phyloP scores from a whole-genome alignment of 2,797 vertebrate genomes.

The Pangasius sanitwongsei region DNA sequence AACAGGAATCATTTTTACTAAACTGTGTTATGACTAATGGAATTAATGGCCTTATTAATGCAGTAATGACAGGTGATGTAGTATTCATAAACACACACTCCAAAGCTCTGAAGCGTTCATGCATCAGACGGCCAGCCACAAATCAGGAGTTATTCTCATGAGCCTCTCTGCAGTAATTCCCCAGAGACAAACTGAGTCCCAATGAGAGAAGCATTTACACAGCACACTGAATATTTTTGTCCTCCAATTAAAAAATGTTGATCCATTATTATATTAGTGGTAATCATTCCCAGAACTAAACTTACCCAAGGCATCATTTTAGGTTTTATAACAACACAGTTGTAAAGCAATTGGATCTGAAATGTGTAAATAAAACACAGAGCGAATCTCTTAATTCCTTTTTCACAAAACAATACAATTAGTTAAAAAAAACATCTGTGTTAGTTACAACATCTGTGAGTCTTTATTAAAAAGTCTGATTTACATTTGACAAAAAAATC shows the following conservation, averaged over 20 bases:
- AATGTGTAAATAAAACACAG: not conserved
- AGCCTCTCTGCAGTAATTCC: not conserved
- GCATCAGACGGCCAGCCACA: not conserved
- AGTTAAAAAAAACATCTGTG: too few relatives aligned
- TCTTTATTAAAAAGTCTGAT: not conserved
- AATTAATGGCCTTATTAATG: not conserved
- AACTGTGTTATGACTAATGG: not conserved
- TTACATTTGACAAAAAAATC: not conserved
- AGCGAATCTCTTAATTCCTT: not conserved
- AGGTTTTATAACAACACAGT: not conserved
- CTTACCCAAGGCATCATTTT: not conserved
- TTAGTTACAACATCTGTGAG: not conserved
- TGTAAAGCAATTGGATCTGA: not conserved
- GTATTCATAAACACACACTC: not conserved
- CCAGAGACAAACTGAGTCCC: not conserved
- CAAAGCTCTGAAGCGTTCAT: not conserved
- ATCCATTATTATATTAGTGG: not conserved
- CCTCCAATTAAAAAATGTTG: not conserved
- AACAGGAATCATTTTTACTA: not conserved
- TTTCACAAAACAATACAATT: not conserved
- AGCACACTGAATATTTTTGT: not conserved
- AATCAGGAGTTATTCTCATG: not conserved
- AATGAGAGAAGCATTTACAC: not conserved
- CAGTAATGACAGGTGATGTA: constrained; percentile 6
- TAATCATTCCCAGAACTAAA: not conserved